Percentiles rank a stretch among this genome's conserved stretches.
Conservation (phyloP, 1,140 invertebrate genomes). For the Adelges cooleyi region DNA sequence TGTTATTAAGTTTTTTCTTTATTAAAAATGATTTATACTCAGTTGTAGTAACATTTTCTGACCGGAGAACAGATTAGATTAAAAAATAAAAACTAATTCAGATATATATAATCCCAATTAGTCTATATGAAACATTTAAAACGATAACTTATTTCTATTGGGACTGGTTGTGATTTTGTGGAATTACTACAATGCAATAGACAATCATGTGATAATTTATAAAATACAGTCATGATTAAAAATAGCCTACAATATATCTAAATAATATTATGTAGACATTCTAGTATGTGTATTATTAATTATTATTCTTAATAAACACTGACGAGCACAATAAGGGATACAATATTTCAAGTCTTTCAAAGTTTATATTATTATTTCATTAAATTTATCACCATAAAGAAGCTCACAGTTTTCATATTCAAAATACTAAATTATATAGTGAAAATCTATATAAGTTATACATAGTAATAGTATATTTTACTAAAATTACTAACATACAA, state of each 20-base stretch:
- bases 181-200: neutral
- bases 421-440: conserved; percentile 14
- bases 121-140: no score
- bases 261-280: no score
- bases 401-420: conserved; percentile 23
- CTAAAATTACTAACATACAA: conserved; percentile 6
- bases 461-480: conserved; percentile 3
- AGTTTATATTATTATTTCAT: neutral
- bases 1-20: no score
- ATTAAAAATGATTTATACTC: no score
- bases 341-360: conserved; percentile 20
- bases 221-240: no score
- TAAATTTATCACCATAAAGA: conserved; percentile 25
- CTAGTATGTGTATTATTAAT: neutral
- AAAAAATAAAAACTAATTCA: no score
- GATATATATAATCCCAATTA: no score
- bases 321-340: neutral
- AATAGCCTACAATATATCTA: no score
- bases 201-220: no score
- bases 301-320: neutral
- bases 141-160: neutral
- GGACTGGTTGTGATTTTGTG: neutral
- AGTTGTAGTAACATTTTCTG: no score
- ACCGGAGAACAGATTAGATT: no score
- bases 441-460: conserved; percentile 9